Evolutionary conservation across 92 coral and sea anemone species (phyloP).

Genomic region (Paragorgia papillata): DNA sequence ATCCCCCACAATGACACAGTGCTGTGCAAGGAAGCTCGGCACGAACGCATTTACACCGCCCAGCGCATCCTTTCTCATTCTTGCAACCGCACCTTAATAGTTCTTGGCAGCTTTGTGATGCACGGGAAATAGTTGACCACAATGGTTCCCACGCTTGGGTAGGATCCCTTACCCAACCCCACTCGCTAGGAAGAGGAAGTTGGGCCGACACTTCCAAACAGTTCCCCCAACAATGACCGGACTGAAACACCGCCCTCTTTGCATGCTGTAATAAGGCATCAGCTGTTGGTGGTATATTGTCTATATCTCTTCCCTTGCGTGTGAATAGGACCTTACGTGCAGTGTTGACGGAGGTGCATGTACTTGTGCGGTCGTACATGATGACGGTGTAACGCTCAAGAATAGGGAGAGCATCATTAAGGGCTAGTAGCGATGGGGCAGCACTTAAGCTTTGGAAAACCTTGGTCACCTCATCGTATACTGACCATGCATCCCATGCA

Average conservation of each 20-base stretch:
- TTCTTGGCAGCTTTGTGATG: too few species aligned
- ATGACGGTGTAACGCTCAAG: slow-evolving; percentile 54
- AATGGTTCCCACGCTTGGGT: too few species aligned
- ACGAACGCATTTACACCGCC: too few species aligned
- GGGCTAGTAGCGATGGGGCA: slow-evolving; percentile 33
- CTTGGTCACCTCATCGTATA: slow-evolving; percentile 47
- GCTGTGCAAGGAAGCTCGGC: too few species aligned
- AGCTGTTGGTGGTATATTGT: slow-evolving; percentile 52
- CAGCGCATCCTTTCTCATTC: too few species aligned
- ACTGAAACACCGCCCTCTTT: slow-evolving; percentile 50
- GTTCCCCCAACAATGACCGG: slow-evolving; percentile 46
- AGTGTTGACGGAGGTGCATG: slow-evolving; percentile 49
- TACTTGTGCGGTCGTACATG: slow-evolving; percentile 60
- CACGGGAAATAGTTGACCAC: too few species aligned
- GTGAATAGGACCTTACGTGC: slow-evolving; percentile 63
- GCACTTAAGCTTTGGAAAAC: slow-evolving; percentile 29
- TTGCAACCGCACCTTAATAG: too few species aligned
- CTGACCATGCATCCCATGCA: slow-evolving; percentile 69
- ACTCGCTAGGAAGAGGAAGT: slow-evolving; percentile 47
- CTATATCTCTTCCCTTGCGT: slow-evolving; percentile 66
- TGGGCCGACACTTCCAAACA: slow-evolving; percentile 41
- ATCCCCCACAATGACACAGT: too few species aligned
- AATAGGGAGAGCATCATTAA: slow-evolving; percentile 43
- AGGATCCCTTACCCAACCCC: too few species aligned
- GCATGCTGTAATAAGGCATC: slow-evolving; percentile 63